phyloP scores from a whole-genome alignment of 2,797 vertebrate species.

The Xenopus petersii region DNA sequence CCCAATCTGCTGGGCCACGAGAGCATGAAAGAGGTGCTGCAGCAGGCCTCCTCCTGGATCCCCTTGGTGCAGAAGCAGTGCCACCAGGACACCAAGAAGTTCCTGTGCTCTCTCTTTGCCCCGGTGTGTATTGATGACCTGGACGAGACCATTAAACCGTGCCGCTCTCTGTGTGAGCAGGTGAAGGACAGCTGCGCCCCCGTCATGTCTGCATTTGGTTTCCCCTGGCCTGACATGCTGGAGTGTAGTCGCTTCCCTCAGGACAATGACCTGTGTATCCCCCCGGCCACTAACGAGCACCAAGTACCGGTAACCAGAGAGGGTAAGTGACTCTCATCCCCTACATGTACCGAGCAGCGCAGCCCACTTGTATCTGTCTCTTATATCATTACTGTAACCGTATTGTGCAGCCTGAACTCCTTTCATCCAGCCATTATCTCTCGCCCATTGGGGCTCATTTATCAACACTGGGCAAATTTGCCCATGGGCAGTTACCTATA shows the following conservation, averaged over 20 bases:
- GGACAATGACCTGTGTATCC: slow-evolving; percentile 95
- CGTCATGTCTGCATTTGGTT: slow-evolving; percentile 95
- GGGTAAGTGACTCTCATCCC: slow-evolving; percentile 69
- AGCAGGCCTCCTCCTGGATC: slow-evolving; percentile 95
- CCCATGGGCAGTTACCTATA: too few species aligned
- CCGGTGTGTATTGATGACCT: slow-evolving; percentile 92
- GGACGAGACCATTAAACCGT: slow-evolving; percentile 94
- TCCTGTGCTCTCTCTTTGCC: slow-evolving; percentile 95
- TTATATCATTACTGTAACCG: too few species aligned
- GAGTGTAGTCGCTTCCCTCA: slow-evolving; percentile 87
- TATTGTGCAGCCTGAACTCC: too few species aligned
- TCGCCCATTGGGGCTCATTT: too few species aligned
- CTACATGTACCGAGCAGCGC: too few species aligned
- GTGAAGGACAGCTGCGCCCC: slow-evolving; percentile 89
- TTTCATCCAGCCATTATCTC: too few species aligned
- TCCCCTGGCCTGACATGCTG: slow-evolving; percentile 96
- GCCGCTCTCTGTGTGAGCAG: slow-evolving; percentile 88
- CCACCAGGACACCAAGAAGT: slow-evolving; percentile 91
- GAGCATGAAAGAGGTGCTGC: slow-evolving; percentile 90
- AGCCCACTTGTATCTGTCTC: too few species aligned
- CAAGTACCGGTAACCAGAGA: slow-evolving; percentile 77
- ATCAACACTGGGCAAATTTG: too few species aligned
- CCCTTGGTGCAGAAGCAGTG: slow-evolving; percentile 94
- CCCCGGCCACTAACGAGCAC: slow-evolving; percentile 77
- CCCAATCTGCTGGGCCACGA: slow-evolving; percentile 97